Base-by-base conservation (phyloP, 1,140 invertebrate species). In the Lordiphosa collinella region DNA sequence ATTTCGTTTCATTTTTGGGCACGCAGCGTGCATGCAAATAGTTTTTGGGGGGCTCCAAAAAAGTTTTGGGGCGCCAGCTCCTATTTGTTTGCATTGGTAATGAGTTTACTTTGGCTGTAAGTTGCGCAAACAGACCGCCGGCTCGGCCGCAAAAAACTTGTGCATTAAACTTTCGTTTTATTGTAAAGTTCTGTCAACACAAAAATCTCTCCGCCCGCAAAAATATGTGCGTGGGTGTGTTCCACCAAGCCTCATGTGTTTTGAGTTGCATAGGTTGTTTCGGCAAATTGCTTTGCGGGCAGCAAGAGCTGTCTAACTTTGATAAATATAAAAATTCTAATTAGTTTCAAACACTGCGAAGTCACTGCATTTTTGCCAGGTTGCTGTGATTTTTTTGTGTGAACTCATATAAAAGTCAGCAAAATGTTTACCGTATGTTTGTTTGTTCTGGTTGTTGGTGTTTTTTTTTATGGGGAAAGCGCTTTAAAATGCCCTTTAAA, bases 11-110 rank as follows among this genome's bases (percentile, higher is more conserved):
- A 32, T 44, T 22, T 22, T 22, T 22, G 18, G 49, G 43, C 41
- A 46, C 35, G 25, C 34, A 11, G 31, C n/a, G 29, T 47, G 44
- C 65, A 43, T 43, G 50, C 61, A 80, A 76, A 82, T 82, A 80
- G 75, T 80, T 80, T 65, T 32, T 29, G 4, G 7, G 32, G 46
- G 55, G 18, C 56, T 62, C 47, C 52, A 37, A 51, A 66, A 43
- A 71, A 76, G 62, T 84, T 84, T 64, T 32, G 58, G 41, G 76
- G 18, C 67, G 16, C 44, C 57, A 48, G 40, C 35, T 35, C 14
- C 66, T 84, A 72, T 82, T 82, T 82, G 76, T 82, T 82, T 82
- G 76, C 76, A 82, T 82, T 82, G 76, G 76, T 82, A 82, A 82
- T 82, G 78, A 82, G 76, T 82, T 82, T 82, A 82, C 76, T 82